A percentile compares a stretch with the other conserved stretches of the same genome.
Evolutionary conservation across 2,113 vertebrate genomes (phyloP).

Genomic region (Ivindomyrus marchei): DNA sequence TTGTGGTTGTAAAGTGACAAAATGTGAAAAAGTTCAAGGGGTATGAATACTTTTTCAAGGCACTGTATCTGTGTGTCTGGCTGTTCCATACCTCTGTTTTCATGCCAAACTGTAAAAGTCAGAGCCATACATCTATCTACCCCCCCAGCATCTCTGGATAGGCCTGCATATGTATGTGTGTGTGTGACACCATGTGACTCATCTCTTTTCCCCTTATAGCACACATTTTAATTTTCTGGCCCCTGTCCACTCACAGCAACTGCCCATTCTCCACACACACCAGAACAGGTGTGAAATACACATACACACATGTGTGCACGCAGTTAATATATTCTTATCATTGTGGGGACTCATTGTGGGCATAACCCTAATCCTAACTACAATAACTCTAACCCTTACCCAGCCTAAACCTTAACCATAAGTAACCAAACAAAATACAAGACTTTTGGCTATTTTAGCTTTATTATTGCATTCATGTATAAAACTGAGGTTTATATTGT

Average conservation of each 20-base stretch:
- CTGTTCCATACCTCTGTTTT: neutral
- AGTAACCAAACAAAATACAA: too few species aligned
- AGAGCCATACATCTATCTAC: neutral
- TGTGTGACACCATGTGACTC: neutral
- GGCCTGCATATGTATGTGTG: neutral
- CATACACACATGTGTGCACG: neutral
- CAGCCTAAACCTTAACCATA: too few species aligned
- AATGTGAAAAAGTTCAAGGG: too few species aligned
- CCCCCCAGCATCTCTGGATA: neutral
- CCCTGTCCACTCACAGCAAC: neutral
- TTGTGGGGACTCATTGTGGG: neutral
- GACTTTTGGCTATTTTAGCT: too few species aligned
- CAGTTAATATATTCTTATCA: neutral
- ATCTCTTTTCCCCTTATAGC: neutral
- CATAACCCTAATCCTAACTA: neutral
- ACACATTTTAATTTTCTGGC: neutral
- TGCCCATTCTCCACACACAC: neutral
- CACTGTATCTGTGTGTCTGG: neutral
- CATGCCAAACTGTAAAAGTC: neutral
- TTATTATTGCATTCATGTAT: too few species aligned
- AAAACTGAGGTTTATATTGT: too few species aligned
- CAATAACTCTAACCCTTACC: too few species aligned
- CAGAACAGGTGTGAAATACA: neutral
- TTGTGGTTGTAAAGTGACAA: too few species aligned
- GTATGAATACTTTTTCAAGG: too few species aligned